These are phyloP conservation scores for Tipula lateralis DNA, from an alignment of 2,888 invertebrate species.

Conservation along the genomic window DNA sequence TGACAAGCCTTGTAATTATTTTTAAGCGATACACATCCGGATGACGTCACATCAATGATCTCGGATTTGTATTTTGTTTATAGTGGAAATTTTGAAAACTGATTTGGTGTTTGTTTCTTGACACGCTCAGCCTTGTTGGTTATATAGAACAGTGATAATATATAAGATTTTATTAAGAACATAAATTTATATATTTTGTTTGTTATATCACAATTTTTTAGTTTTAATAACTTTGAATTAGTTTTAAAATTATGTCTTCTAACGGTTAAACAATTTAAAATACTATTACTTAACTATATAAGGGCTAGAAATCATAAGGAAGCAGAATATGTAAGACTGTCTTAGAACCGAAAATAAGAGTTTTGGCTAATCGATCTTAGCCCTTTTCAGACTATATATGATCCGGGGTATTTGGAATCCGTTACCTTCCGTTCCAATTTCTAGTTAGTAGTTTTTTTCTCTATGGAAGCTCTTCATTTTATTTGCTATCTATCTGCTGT, in stretches of 20 bases:
- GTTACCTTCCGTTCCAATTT: too few species aligned
- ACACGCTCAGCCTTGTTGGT: not conserved
- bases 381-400: too few species aligned
- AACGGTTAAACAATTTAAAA: not conserved
- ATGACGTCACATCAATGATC: not conserved
- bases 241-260: not conserved
- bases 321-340: too few species aligned
- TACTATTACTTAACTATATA: too few species aligned
- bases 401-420: too few species aligned
- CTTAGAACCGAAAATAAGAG: too few species aligned
- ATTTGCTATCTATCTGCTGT: too few species aligned
- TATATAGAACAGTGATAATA: not conserved
- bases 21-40: not conserved
- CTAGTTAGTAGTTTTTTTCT: too few species aligned
- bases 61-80: not conserved
- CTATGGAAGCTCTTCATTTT: too few species aligned
- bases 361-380: too few species aligned
- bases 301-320: too few species aligned
- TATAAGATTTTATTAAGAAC: not conserved
- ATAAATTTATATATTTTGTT: not conserved
- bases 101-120: not conserved
- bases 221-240: not conserved
- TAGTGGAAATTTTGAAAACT: not conserved
- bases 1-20: not conserved
- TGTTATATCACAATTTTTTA: not conserved